A percentile compares a stretch with the other conserved stretches of the same genome.
Evolutionary conservation across 2,797 vertebrate genomes (phyloP).

Genomic region (Lindbergichthys nudifrons): DNA sequence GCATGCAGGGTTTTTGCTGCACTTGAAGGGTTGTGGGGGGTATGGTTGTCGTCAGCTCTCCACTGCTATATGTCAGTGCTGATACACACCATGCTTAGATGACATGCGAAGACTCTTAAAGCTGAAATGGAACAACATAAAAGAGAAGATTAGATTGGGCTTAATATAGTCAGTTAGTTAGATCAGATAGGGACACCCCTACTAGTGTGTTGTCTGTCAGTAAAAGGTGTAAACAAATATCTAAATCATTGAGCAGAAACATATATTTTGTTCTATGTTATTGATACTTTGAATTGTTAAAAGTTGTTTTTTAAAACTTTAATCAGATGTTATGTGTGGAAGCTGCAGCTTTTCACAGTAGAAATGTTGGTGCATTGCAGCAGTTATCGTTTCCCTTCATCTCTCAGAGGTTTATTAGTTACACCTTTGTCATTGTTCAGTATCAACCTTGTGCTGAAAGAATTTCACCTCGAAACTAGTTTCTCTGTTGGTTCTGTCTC

Average conservation of each 20-base stretch:
- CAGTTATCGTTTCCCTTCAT: slow-evolving; percentile 10
- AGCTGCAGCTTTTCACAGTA: slow-evolving; percentile 8
- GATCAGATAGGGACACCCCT: no score
- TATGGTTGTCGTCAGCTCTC: no score
- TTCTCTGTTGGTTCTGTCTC: slow-evolving; percentile 8
- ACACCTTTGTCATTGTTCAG: slow-evolving; percentile 4
- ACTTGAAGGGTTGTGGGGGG: no score
- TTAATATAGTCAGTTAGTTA: no score
- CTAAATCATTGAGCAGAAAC: background rate
- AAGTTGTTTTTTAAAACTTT: background rate
- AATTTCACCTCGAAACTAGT: slow-evolving; percentile 20
- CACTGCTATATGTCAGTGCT: no score
- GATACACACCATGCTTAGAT: no score
- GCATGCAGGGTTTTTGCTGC: no score
- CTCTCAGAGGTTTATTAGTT: slow-evolving; percentile 14
- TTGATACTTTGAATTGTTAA: background rate
- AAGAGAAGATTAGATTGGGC: no score
- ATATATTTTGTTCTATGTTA: background rate
- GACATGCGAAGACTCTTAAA: no score
- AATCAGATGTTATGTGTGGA: background rate
- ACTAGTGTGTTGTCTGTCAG: background rate
- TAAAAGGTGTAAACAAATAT: background rate
- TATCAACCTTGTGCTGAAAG: slow-evolving; percentile 22
- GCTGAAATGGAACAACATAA: no score
- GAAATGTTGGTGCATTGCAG: slow-evolving; percentile 17